Evolutionary conservation across 2,797 vertebrate genomes (phyloP).

Genomic region (Vipera latastei): DNA sequence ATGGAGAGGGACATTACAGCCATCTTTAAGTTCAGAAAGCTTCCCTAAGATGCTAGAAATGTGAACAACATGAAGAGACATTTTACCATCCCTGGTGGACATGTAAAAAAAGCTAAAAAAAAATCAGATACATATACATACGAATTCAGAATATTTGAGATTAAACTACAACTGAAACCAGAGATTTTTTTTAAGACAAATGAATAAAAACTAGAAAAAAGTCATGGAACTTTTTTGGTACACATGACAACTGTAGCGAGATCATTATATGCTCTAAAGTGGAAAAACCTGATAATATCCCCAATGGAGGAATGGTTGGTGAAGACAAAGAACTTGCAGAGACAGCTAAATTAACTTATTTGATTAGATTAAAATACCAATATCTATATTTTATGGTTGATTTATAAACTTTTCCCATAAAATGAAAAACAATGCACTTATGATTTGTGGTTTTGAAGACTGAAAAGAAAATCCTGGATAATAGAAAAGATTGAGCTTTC

Average conservation of each 20-base stretch:
- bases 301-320: background rate
- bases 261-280: background rate
- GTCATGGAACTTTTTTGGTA: background rate
- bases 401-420: background rate
- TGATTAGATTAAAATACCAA: background rate
- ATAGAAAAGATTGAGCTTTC: background rate
- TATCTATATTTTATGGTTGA: too few relatives aligned
- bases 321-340: background rate
- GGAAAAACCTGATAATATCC: background rate
- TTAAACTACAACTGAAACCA: background rate
- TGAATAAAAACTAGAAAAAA: background rate
- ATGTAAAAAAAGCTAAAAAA: background rate
- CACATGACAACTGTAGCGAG: background rate
- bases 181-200: background rate
- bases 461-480: background rate
- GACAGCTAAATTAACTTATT: background rate
- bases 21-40: background rate
- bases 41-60: background rate
- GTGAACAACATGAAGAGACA: background rate
- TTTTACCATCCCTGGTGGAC: background rate
- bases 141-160: background rate
- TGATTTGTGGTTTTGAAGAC: background rate
- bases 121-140: background rate
- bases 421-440: background rate
- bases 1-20: background rate